Evolutionary conservation across 2,888 invertebrate genomes (phyloP), one percentile per base, ranked within the genome.

Genomic region (Caenorhabditis afra): DNA sequence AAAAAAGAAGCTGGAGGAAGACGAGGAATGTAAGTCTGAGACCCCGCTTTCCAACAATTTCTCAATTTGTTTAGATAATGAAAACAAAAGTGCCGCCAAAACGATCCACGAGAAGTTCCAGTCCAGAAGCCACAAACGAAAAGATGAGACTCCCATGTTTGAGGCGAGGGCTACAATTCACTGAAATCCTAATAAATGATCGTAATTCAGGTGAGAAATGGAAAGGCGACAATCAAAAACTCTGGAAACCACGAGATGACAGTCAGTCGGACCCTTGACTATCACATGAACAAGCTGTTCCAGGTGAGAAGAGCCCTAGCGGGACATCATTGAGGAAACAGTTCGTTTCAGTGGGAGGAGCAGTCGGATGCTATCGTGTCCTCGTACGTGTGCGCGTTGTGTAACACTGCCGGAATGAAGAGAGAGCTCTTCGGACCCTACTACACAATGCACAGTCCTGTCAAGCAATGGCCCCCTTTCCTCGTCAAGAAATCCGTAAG

Each of bases 361-460:
- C 50, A 67, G n/a, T 8, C 61, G 0, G 79, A 74, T 12, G 55
- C 74, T 3, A 22, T 79, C 14, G 70, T 70, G 29, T 59, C 68
- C 4, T 41, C 74, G 7, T 79, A 75, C 37, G 12, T 49, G 8
- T 83, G 83, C 59, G 75, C 80, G 7, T 62, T 83, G 18, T 83
- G 83, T 37, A 79, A 77, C 35, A 39, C 35, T 37, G 12, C 41
- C 18, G 74, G 74, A 44, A 45, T 29, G 23, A 55, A 59, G 35
- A 59, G 61, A 35, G 80, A 84, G 50, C 74, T 84, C 1, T 84
- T 81, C 57, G 84, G 84, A 37, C 84, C 84, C 5, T 84, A 84
- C 64, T 82, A 82, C 65, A 49, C 71, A 11, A 55, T 55, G n/a
- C 58, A 53, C n/a, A 61, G 47, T 52, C 20, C 61, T 3, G 55